A percentile compares a stretch with the other conserved stretches of the same genome.
phyloP scores from a whole-genome alignment of 2,888 invertebrate species.

The Mythimna albipuncta region DNA sequence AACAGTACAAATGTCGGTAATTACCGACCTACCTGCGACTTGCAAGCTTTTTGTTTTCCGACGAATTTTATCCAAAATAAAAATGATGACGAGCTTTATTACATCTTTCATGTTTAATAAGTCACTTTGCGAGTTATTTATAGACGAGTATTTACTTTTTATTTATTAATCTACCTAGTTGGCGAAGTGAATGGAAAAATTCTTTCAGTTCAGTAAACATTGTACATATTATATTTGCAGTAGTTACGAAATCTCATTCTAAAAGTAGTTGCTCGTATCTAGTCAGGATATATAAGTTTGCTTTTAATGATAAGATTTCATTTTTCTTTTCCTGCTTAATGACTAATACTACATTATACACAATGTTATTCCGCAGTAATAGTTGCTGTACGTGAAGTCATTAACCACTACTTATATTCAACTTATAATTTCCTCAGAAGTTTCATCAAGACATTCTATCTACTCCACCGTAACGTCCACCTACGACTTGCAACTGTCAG shows the following conservation, averaged over 20 bases:
- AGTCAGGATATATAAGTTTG: slow-evolving; percentile 40
- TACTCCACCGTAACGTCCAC: background rate
- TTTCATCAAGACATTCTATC: background rate
- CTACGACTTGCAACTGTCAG: background rate
- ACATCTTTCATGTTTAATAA: background rate
- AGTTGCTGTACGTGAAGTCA: background rate
- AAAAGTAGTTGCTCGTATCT: slow-evolving; percentile 30
- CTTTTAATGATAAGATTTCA: slow-evolving; percentile 38
- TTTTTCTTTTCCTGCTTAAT: slow-evolving; percentile 38
- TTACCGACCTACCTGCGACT: slow-evolving; percentile 2
- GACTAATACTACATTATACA: slow-evolving; percentile 12
- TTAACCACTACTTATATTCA: background rate
- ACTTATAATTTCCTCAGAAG: too few relatives aligned
- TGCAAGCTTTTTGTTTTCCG: slow-evolving; percentile 14
- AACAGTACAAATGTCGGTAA: slow-evolving; percentile 37
- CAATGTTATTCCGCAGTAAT: background rate
- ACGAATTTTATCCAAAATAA: background rate
- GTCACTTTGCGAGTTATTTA: background rate
- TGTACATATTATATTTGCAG: slow-evolving; percentile 17
- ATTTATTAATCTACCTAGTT: background rate
- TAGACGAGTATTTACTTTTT: slow-evolving; percentile 5
- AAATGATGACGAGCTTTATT: background rate
- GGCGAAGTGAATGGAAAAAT: background rate
- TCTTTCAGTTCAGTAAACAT: background rate
- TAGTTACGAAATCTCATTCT: slow-evolving; percentile 25